phyloP scores from a whole-genome alignment of 2,888 invertebrate species.

The Drosophila bunnanda region DNA sequence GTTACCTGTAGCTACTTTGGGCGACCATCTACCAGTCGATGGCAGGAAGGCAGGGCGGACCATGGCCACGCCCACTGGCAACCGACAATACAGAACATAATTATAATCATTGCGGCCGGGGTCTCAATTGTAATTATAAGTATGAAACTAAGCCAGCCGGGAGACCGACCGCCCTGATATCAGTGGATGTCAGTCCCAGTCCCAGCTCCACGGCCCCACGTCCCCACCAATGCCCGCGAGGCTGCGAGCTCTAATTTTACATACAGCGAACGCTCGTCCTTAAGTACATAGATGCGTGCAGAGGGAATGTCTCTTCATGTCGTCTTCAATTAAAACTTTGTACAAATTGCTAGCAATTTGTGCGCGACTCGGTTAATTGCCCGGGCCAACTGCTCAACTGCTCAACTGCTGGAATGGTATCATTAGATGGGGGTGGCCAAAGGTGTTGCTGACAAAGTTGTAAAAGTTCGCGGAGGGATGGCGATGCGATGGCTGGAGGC shows the following conservation, averaged over 20 bases:
- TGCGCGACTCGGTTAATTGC: slow-evolving; percentile 54
- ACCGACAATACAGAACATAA: slow-evolving; percentile 75
- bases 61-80: slow-evolving; percentile 30
- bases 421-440: slow-evolving; percentile 18
- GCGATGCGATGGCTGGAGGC: neutral
- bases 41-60: neutral
- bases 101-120: slow-evolving; percentile 78
- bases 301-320: slow-evolving; percentile 44
- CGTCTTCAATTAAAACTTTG: slow-evolving; percentile 51
- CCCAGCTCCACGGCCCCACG: neutral
- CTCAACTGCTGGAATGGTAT: slow-evolving; percentile 39
- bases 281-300: slow-evolving; percentile 19
- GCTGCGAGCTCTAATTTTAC: slow-evolving; percentile 68
- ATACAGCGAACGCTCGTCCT: slow-evolving; percentile 56
- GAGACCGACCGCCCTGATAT: slow-evolving; percentile 14
- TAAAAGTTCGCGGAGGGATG: neutral
- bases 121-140: slow-evolving; percentile 74
- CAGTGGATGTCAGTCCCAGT: slow-evolving; percentile 7
- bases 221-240: slow-evolving; percentile 69
- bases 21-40: neutral
- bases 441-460: slow-evolving; percentile 22
- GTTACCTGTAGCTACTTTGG: slow-evolving; percentile 72
- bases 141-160: slow-evolving; percentile 58
- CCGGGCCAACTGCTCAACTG: slow-evolving; percentile 41
- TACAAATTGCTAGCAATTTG: slow-evolving; percentile 53